Base-by-base conservation (phyloP, 2,888 invertebrate species). In the Leptinotarsa tumamoca region DNA sequence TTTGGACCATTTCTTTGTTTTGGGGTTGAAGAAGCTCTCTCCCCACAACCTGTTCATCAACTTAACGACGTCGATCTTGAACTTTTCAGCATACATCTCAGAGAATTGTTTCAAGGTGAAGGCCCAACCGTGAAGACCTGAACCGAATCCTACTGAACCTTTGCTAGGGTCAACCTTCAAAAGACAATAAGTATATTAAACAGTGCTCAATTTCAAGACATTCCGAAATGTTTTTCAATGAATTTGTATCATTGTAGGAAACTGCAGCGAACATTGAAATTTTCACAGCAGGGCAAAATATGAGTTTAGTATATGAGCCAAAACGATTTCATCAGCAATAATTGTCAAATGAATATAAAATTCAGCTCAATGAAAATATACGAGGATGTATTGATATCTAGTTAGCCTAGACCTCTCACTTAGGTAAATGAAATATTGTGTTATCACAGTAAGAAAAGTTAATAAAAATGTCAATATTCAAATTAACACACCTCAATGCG, bases 91-190 rank as follows among this genome's bases (percentile, higher is more conserved):
- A 88, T 99, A 99, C 95, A 99, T 97, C 90, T 99, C 98, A 68
- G 99, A 92, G 91, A 99, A 99, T 91, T 99, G 99, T 91, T 99
- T 99, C 82, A 99, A 93, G 80, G 99, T 99, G 90, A 99, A 99
- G 70, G 99, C 99, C 99, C 99, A 99, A 81, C 99, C 99, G 89
- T 99, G 99, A 80, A 99, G 95, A 86, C 99, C 99, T 43, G 99
- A 98, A 79, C 99, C 99, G 89, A 99, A 99, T 87, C 99, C 99
- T 79, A 99, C 99, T 79, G 98, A 99, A 84, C 99, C 99, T 90
- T 96, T 96, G 90, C 97, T 96, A 83, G 99, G 99, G 90, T 98
- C 98, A 83, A 96, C 93, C 93, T 93, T 3, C 3, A 63, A 63
- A n/a, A 13, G 4, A n/a, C 1, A 43, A 51, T 4, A 68, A 50